phyloP scores from a whole-genome alignment of 2,113 vertebrate genomes.

The Equus przewalskii region DNA sequence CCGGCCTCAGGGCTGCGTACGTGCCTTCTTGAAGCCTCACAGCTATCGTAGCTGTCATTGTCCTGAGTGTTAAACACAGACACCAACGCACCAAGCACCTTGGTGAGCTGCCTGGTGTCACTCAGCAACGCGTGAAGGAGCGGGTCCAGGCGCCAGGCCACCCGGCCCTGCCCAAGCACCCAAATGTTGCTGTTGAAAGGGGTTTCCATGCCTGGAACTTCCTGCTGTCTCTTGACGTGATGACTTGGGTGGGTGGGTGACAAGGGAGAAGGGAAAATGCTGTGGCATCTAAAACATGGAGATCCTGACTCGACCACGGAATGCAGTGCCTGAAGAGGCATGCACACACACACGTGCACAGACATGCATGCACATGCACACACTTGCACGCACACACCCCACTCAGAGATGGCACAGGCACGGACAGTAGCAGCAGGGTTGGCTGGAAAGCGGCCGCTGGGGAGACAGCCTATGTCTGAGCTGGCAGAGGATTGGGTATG shows the following conservation, averaged over 20 bases:
- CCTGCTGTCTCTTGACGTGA: background rate
- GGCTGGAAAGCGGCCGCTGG: background rate
- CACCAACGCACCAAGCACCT: fast-evolving
- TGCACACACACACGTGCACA: fast-evolving
- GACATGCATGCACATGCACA: fast-evolving
- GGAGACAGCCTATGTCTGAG: background rate
- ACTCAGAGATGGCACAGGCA: fast-evolving
- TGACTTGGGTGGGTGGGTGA: background rate
- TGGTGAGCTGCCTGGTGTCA: fast-evolving
- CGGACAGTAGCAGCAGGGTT: fast-evolving
- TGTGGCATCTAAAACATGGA: fast-evolving
- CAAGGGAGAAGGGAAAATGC: background rate
- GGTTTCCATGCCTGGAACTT: background rate
- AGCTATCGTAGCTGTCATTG: fast-evolving
- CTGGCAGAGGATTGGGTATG: background rate
- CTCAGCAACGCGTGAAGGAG: fast-evolving
- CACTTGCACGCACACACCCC: fast-evolving
- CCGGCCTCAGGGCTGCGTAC: fast-evolving
- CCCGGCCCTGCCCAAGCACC: fast-evolving
- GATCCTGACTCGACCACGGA: background rate
- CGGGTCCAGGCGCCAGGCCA: background rate
- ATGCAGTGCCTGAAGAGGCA: fast-evolving
- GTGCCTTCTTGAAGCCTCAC: background rate
- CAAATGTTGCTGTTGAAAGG: fast-evolving
- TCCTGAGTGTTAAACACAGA: background rate